A percentile compares a stretch with the other conserved stretches of the same genome.
Evolutionary conservation across 2,797 vertebrate genomes (phyloP).

Genomic region (Semotilus atromaculatus): DNA sequence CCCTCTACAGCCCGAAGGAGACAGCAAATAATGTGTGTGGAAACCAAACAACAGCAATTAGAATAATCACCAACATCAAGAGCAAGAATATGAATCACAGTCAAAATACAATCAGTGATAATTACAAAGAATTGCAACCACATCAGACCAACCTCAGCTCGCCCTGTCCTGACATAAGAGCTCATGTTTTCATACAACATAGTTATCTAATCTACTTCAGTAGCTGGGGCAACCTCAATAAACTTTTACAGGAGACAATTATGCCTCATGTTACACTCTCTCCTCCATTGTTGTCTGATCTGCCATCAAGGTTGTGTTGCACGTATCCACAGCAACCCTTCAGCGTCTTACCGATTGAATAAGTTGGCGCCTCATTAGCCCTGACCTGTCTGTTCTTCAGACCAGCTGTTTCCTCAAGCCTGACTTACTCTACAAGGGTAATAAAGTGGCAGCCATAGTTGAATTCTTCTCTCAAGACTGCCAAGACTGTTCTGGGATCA

Average conservation of each 20-base stretch:
- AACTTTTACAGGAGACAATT: constrained; percentile 65
- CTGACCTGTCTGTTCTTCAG: constrained; percentile 15
- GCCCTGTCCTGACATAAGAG: not conserved
- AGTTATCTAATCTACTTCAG: constrained; percentile 58
- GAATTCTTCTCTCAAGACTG: constrained; percentile 5
- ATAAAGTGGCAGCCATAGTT: constrained; percentile 17
- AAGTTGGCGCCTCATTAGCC: constrained; percentile 29
- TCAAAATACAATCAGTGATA: constrained; percentile 4
- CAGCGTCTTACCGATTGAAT: constrained; percentile 19
- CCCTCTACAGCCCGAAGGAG: not conserved
- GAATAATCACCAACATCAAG: constrained; percentile 31
- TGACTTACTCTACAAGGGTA: constrained; percentile 33
- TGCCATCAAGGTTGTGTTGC: constrained; percentile 58
- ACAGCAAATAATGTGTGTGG: not conserved
- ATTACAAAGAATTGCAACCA: constrained; percentile 7
- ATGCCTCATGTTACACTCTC: constrained; percentile 66
- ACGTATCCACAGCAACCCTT: constrained; percentile 72
- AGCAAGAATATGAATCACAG: constrained; percentile 8
- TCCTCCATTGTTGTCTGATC: constrained; percentile 57
- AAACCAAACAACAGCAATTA: constrained; percentile 2
- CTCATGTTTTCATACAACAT: constrained; percentile 31
- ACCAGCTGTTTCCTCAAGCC: constrained; percentile 43
- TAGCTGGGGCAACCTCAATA: constrained; percentile 73
- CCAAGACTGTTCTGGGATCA: constrained; percentile 12
- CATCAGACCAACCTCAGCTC: not conserved